These are phyloP conservation scores for Epinephelus awoara DNA, from an alignment of 2,797 vertebrate species.

Conservation along the genomic window DNA sequence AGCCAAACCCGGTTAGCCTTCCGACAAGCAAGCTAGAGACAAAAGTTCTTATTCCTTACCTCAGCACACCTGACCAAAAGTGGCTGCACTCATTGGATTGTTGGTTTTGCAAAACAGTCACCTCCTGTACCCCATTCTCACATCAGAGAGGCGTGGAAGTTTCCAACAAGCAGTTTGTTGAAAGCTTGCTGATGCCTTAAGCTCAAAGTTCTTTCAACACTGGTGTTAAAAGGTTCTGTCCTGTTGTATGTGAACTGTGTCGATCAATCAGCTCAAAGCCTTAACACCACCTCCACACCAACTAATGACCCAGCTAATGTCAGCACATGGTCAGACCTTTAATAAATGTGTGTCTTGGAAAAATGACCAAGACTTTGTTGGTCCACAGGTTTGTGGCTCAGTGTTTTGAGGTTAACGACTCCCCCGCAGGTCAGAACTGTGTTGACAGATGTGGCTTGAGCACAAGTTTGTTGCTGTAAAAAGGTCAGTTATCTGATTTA, in stretches of 20 bases:
- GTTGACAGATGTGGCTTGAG: not conserved
- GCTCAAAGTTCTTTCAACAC: not conserved
- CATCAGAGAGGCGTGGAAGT: too few relatives aligned
- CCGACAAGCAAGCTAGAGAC: too few relatives aligned
- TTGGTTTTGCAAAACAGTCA: too few relatives aligned
- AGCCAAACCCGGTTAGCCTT: too few relatives aligned
- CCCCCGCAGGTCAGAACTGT: not conserved
- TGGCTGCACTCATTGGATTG: too few relatives aligned
- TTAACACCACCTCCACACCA: not conserved
- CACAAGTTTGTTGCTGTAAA: not conserved
- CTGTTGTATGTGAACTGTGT: not conserved
- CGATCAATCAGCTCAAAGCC: not conserved
- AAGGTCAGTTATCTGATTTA: not conserved
- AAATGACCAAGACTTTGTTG: not conserved
- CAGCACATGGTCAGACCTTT: not conserved
- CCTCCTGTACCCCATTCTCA: not conserved
- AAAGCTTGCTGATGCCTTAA: not conserved
- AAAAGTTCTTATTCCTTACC: too few relatives aligned
- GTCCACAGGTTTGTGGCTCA: not conserved
- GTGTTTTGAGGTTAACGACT: not conserved
- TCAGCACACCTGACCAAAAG: too few relatives aligned
- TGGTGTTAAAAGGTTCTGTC: not conserved
- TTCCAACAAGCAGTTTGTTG: too few relatives aligned
- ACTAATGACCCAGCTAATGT: not conserved
- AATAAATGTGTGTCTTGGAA: not conserved